Percentiles rank a stretch among this genome's conserved stretches.
These are phyloP conservation scores for Catharus fuscescens DNA, from an alignment of 2,113 vertebrate species.

Conservation along the genomic window DNA sequence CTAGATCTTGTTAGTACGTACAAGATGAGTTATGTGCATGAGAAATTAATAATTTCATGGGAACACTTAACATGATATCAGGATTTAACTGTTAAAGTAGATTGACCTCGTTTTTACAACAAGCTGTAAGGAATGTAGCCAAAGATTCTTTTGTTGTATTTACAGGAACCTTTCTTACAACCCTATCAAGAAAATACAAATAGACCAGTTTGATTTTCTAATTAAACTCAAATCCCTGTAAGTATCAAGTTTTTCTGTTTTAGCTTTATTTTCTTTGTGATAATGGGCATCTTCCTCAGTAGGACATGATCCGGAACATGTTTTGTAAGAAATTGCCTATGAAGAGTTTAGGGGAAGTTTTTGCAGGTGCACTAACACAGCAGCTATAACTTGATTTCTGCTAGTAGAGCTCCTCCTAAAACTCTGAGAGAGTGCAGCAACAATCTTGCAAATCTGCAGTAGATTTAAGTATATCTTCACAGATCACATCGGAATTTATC, in stretches of 20 bases:
- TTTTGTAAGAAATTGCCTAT: neutral
- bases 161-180: constrained; percentile 94
- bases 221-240: constrained; percentile 92
- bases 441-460: neutral
- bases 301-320: neutral
- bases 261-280: neutral
- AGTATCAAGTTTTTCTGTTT: constrained; percentile 69
- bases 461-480: neutral
- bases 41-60: neutral
- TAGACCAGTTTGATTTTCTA: constrained; percentile 90
- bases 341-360: neutral
- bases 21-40: neutral
- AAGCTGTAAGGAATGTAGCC: neutral
- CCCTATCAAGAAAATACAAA: constrained; percentile 86
- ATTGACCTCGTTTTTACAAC: neutral
- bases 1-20: neutral
- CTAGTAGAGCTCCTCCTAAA: neutral
- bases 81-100: neutral
- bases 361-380: neutral
- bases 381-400: neutral
- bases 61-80: neutral
- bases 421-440: neutral
- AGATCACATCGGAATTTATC: neutral
- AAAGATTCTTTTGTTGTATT: constrained; percentile 4
- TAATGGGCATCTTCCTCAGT: neutral